phyloP scores from a whole-genome alignment of 1,140 invertebrate species.

The Drosophila asahinai region DNA sequence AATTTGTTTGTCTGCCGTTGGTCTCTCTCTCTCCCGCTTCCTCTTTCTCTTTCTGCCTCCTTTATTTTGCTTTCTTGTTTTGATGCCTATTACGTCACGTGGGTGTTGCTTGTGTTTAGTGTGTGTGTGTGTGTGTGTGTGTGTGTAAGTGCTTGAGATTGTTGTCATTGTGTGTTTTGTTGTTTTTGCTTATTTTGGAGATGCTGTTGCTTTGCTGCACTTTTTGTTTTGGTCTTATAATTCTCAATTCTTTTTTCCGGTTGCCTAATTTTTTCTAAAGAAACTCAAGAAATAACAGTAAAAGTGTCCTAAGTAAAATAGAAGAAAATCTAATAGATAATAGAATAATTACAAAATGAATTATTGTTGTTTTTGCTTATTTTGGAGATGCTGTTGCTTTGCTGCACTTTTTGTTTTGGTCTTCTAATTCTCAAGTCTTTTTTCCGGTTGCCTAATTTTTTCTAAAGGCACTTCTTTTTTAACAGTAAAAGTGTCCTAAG shows the following conservation, averaged over 20 bases:
- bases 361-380: conserved; percentile 9
- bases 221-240: not conserved
- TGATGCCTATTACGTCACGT: conserved; percentile 69
- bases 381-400: conserved; percentile 8
- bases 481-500: no score
- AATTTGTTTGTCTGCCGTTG: conserved; percentile 71
- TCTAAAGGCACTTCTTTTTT: rapidly evolving
- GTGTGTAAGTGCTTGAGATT: conserved; percentile 28
- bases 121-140: conserved; percentile 22
- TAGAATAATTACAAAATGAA: no score
- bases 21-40: conserved; percentile 10
- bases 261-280: no score
- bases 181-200: conserved; percentile 6
- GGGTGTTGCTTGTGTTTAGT: conserved; percentile 21
- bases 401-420: not conserved
- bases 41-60: conserved; percentile 3
- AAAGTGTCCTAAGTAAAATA: no score
- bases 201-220: conserved; percentile 4
- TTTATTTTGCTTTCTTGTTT: conserved; percentile 35
- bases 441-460: not conserved
- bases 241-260: not conserved
- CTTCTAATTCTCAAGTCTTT: not conserved
- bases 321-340: no score
- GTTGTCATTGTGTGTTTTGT: conserved; percentile 25
- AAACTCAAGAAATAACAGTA: no score